phyloP scores from a whole-genome alignment of 1,140 invertebrate genomes.

The Frieseomelitta varia region DNA sequence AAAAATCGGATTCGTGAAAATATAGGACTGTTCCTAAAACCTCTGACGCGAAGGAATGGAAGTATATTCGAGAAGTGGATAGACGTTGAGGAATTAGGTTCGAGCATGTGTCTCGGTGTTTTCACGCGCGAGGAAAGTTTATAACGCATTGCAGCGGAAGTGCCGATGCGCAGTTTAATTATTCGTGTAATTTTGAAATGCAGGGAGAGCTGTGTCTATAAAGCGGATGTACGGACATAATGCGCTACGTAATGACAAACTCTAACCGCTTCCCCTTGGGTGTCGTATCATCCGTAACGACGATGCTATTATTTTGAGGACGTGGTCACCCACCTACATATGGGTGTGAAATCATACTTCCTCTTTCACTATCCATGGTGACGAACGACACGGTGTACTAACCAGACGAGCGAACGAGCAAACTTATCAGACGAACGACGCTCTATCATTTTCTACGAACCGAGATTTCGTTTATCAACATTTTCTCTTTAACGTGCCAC shows the following conservation, averaged over 20 bases:
- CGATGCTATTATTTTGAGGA: slow-evolving; percentile 56
- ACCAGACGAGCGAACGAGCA: not conserved
- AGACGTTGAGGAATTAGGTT: too few relatives aligned
- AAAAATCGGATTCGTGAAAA: not conserved
- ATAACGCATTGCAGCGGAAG: slow-evolving; percentile 43
- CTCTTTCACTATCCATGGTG: slow-evolving; percentile 19
- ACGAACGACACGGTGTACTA: too few relatives aligned
- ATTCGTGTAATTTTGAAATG: slow-evolving; percentile 61
- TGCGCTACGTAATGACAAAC: slow-evolving; percentile 57
- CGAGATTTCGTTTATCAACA: not conserved
- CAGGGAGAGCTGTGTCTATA: slow-evolving; percentile 34
- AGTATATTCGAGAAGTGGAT: not conserved
- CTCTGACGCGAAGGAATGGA: not conserved
- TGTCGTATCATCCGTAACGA: slow-evolving; percentile 54
- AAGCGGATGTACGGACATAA: slow-evolving; percentile 60
- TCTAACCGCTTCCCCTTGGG: slow-evolving; percentile 57
- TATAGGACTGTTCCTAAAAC: too few relatives aligned
- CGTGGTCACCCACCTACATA: slow-evolving; percentile 32
- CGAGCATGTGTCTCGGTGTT: not conserved
- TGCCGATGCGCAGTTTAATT: slow-evolving; percentile 50
- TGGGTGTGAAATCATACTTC: slow-evolving; percentile 33
- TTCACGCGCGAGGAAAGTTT: not conserved
- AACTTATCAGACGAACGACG: not conserved
- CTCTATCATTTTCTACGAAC: slow-evolving; percentile 9
- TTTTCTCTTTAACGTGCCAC: not conserved